Evolutionary conservation across 2,888 invertebrate species (phyloP).

Genomic region (Arctia plantaginis): DNA sequence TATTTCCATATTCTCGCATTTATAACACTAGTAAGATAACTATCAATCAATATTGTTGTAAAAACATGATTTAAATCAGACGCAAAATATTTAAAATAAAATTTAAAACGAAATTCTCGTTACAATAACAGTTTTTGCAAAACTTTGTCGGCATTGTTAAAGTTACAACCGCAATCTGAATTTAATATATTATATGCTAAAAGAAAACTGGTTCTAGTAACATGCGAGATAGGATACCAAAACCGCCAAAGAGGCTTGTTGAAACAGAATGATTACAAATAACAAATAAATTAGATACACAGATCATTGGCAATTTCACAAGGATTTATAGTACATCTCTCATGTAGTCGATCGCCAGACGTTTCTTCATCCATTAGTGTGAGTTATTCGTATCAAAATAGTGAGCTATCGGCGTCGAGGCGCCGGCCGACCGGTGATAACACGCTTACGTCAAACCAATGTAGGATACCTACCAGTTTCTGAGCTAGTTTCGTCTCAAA

Average conservation of each 20-base stretch:
- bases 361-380: slow-evolving; percentile 33
- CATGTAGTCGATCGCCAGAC: slow-evolving; percentile 29
- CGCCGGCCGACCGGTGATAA: slow-evolving; percentile 61
- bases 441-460: slow-evolving; percentile 37
- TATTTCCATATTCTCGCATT: too few species aligned
- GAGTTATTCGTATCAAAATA: slow-evolving; percentile 33
- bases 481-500: not conserved
- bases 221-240: not conserved
- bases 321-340: slow-evolving; percentile 10
- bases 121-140: not conserved
- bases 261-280: not conserved
- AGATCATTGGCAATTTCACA: slow-evolving; percentile 3
- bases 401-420: slow-evolving; percentile 47
- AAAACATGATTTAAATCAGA: too few species aligned
- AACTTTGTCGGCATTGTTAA: not conserved
- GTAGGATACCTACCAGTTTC: slow-evolving; percentile 46
- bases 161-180: not conserved
- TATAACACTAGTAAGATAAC: too few species aligned
- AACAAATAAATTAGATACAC: not conserved
- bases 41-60: too few species aligned
- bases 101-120: not conserved
- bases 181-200: not conserved
- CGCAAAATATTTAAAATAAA: too few species aligned
- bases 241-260: not conserved
- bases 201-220: not conserved